Evolutionary conservation across 2,888 invertebrate genomes (phyloP).

Genomic region (Rhagonycha lutea): DNA sequence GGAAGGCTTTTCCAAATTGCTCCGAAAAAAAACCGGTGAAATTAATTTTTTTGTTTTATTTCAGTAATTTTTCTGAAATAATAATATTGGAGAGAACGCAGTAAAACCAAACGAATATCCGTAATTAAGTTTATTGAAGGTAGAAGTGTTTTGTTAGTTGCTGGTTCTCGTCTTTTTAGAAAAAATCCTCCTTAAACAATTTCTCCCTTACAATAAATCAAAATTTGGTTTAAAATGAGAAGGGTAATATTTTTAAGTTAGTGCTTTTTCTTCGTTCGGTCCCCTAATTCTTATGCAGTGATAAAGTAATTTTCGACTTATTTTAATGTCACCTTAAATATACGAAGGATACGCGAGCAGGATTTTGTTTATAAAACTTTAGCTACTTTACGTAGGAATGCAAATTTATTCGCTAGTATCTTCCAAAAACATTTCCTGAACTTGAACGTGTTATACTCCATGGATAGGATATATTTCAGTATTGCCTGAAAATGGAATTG

Average conservation of each 20-base stretch:
- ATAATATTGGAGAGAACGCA: neutral
- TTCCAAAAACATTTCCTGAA: neutral
- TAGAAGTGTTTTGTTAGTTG: neutral
- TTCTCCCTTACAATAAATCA: neutral
- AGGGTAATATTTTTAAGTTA: neutral
- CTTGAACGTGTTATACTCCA: neutral
- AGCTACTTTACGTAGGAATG: neutral
- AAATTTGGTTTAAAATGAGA: neutral
- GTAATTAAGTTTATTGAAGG: neutral
- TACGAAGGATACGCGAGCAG: neutral
- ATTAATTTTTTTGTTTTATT: neutral
- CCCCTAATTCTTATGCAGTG: neutral
- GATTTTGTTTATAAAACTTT: neutral
- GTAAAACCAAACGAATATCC: neutral
- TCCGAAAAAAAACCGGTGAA: neutral
- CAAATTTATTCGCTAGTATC: neutral
- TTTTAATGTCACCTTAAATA: neutral
- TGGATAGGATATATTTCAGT: neutral
- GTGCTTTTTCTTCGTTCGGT: neutral
- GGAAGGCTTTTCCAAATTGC: neutral
- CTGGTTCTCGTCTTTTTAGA: neutral
- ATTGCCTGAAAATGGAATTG: neutral
- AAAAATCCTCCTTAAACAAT: neutral
- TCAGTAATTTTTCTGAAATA: neutral
- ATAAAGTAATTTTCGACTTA: neutral